Percentiles rank a stretch among this genome's conserved stretches.
These are phyloP conservation scores for Myotis pilosus DNA, from an alignment of 2,797 vertebrate genomes.

Conservation along the genomic window DNA sequence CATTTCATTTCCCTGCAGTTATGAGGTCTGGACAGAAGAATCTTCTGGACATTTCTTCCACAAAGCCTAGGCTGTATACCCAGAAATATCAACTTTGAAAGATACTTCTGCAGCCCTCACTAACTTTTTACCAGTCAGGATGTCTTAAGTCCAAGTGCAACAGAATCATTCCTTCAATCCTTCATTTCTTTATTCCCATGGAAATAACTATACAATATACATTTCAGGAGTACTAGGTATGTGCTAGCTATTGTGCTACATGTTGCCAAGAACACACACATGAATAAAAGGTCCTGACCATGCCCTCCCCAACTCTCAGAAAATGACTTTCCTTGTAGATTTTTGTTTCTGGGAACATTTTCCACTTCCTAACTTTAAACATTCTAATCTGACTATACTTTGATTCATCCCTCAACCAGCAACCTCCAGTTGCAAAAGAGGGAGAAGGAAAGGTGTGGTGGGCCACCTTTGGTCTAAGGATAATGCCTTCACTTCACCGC, in stretches of 20 bases:
- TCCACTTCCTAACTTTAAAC: background rate
- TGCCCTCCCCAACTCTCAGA: background rate
- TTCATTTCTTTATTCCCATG: background rate
- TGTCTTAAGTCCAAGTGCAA: background rate
- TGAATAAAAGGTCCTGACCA: background rate
- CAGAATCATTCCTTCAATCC: background rate
- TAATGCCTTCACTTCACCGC: background rate
- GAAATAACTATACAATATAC: background rate
- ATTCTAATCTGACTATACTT: background rate
- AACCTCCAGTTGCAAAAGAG: background rate
- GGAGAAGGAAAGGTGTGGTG: background rate
- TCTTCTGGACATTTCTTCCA: background rate
- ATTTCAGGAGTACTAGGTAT: background rate
- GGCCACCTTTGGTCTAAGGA: background rate
- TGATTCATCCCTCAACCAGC: background rate
- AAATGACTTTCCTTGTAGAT: background rate
- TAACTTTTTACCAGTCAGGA: background rate
- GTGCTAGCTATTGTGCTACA: background rate
- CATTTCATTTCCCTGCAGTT: slow-evolving; percentile 52
- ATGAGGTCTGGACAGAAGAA: background rate
- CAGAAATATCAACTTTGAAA: background rate
- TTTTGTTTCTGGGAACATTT: background rate
- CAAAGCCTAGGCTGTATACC: background rate
- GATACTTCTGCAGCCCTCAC: background rate
- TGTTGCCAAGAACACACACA: background rate